Evolutionary conservation across 1,140 invertebrate species (phyloP), one percentile per base, ranked within the genome.

Genomic region (Drosophila ohnishii): DNA sequence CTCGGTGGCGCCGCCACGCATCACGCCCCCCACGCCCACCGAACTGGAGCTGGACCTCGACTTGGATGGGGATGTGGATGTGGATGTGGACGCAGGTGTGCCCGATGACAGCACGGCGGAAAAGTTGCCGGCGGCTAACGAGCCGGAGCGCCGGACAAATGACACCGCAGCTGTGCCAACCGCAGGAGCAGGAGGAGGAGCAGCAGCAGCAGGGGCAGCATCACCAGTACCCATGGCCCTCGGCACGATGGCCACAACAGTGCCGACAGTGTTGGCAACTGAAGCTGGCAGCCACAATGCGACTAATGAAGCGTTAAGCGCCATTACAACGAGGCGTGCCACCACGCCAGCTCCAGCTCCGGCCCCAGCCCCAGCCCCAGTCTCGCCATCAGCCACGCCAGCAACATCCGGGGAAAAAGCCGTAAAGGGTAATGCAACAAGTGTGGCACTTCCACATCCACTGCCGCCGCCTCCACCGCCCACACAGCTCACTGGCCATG

Each of bases 1-100:
- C 42, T 91, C 90, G 19, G 83, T 85, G 60, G 61, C 77, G 44
- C 83, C 90, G 25, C 93, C 93, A n/a, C 91, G 92, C 48, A 91
- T 88, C 39, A 91, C 92, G 59, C 79, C 91, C 5, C 88, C 62
- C 3, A 61, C 91, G 22, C 56, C 88, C 14, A 30, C 34, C 16
- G 39, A 40, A 3, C 22, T 30, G 14, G 50, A 64, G 13, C 22
- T 51, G 48, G 63, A 65, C 19, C 19, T 30, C 14, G 64, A 63
- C 7, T 11, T 10, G 60, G 64, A 48, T n/a, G n/a, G 44, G 65
- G 35, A 37, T 16, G 14, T 1, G 11, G 19, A 37, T 16, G 14
- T 1, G 11, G 19, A 34, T 34, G 25, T 16, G 19, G 51, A 35
- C 22, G 25, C 74, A 67, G 82, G 62, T 83, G 80, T 35, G 40